phyloP scores from a whole-genome alignment of 2,888 invertebrate genomes.

The Cosmia trapezina region DNA sequence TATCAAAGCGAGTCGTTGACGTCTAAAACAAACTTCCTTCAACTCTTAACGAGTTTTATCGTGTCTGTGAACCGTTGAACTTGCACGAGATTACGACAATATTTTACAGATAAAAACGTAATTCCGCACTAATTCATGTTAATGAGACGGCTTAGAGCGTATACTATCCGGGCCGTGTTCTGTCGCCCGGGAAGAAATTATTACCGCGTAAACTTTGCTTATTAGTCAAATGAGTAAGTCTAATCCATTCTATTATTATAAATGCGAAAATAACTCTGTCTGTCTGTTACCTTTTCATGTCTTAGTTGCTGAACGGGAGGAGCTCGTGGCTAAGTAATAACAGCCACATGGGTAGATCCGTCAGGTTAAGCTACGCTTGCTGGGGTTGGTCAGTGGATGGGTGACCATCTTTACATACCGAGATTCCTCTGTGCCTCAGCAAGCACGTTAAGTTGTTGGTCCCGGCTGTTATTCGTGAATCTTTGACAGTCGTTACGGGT shows the following conservation, averaged over 20 bases:
- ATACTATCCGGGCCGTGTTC: slow-evolving; percentile 2
- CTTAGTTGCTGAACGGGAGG: neutral
- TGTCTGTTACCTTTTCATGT: too few species aligned
- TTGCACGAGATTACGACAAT: slow-evolving; percentile 33
- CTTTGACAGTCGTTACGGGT: too few species aligned
- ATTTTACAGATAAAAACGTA: slow-evolving; percentile 54
- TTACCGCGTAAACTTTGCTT: slow-evolving; percentile 33
- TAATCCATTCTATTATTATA: neutral
- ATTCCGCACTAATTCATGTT: slow-evolving; percentile 52
- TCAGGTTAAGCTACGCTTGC: too few species aligned
- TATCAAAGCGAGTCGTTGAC: slow-evolving; percentile 31
- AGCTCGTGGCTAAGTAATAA: too few species aligned
- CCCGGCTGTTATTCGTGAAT: too few species aligned
- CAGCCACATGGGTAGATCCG: too few species aligned
- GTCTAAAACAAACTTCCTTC: slow-evolving; percentile 21
- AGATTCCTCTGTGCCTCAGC: too few species aligned
- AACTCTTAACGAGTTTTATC: slow-evolving; percentile 39
- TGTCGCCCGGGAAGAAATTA: slow-evolving; percentile 31
- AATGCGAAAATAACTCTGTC: neutral
- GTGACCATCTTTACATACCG: too few species aligned
- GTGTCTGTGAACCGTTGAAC: slow-evolving; percentile 39
- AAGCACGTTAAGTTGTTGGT: too few species aligned
- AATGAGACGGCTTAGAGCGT: slow-evolving; percentile 41
- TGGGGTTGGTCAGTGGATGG: too few species aligned
- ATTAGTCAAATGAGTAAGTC: slow-evolving; percentile 20